Evolutionary conservation across 1,140 invertebrate species (phyloP), one percentile per base, ranked within the genome.

Genomic region (Thrips palmi): DNA sequence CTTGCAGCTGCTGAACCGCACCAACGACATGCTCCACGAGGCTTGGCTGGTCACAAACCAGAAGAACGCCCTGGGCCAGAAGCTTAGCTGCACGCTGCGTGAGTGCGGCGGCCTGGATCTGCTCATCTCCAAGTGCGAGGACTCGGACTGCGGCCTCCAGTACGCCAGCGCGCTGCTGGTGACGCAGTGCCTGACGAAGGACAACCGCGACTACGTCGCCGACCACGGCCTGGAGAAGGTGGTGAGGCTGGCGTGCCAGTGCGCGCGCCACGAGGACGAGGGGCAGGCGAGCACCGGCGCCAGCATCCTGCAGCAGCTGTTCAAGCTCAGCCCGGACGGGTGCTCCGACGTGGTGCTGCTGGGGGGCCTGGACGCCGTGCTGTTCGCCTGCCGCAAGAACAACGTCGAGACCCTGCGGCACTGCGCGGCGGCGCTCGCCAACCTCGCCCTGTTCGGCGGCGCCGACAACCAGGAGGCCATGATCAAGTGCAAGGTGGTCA

Each of bases 261-360:
- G 77, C 54, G 83, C 74, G 10, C 81, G 77, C 55, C 72, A 81
- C 43, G 60, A 68, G 5, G 76, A 75, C 39, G 78, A 73, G 32
- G 79, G 89, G 45, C 81, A 97, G 53, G 78, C 89, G 2, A 64
- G 88, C 49, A 83, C 94, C 8, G 87, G 87, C 17, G 93, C 92
- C 2, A 93, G 68, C 20, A 91, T 99, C 39, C 64, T 98, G 41
- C 88, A 96, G 55, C 89, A 93, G 58, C 63, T 99, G 37, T 98
- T 98, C 59, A 97, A 97, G 61, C 89, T 97, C 57, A 92, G 83
- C 47, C 88, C 96, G 60, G 80, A 79, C 29, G 94, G 89, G 0
- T 97, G 89, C 54, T 87, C 81, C 50, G 75, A 88, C 50, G 83
- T 91, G 0, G 79, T 89, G n/a, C 64, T 72, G 41, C 59, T 88